phyloP scores from a whole-genome alignment of 1,140 invertebrate species.

The Trachymyrmex cornetzi region DNA sequence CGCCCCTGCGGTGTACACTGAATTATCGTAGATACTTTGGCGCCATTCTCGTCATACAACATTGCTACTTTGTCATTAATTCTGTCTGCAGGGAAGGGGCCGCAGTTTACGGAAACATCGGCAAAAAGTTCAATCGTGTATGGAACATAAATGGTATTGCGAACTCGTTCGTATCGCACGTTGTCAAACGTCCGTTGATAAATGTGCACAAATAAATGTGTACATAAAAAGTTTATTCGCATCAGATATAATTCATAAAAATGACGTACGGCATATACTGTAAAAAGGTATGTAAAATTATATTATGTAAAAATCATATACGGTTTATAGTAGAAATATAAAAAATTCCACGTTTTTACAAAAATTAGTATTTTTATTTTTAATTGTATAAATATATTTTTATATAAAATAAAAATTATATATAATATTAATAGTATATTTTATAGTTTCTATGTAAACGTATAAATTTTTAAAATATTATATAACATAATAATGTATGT shows the following conservation, averaged over 20 bases:
- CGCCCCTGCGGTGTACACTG: slow-evolving; percentile 88
- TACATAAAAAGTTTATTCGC: slow-evolving; percentile 7
- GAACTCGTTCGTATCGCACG: neutral
- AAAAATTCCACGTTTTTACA: too few species aligned
- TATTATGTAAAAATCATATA: too few species aligned
- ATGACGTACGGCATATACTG: neutral
- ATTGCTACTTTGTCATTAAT: slow-evolving; percentile 60
- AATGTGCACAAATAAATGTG: neutral
- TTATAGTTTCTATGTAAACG: too few species aligned
- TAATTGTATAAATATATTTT: too few species aligned
- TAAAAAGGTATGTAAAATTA: neutral
- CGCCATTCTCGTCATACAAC: slow-evolving; percentile 64
- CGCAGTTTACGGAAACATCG: slow-evolving; percentile 17
- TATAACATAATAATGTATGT: too few species aligned
- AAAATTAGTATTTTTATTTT: too few species aligned
- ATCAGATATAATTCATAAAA: slow-evolving; percentile 2
- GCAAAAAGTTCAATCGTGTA: neutral
- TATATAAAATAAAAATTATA: too few species aligned
- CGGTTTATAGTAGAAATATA: too few species aligned
- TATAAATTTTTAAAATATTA: too few species aligned
- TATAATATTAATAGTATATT: too few species aligned
- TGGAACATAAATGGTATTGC: neutral
- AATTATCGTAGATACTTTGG: slow-evolving; percentile 84
- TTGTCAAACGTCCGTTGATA: neutral
- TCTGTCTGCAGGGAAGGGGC: slow-evolving; percentile 37